Base-by-base conservation (phyloP, 2,888 invertebrate species). In the Aleiodes leptofemur region DNA sequence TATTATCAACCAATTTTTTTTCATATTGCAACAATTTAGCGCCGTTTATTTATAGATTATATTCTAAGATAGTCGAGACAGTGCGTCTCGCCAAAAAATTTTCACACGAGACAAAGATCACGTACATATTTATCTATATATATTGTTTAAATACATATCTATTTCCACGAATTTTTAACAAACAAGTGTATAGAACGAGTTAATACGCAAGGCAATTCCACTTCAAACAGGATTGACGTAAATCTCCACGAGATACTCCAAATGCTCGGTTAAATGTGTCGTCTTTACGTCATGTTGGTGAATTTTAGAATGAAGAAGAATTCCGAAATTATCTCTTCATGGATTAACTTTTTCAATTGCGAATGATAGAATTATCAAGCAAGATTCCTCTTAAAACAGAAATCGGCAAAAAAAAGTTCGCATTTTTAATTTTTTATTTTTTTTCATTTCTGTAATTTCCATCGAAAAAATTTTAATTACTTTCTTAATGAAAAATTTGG, bases 11-110 rank as follows among this genome's bases (percentile, higher is more conserved):
- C 8, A 59, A 51, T 51, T 51, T 3, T 14, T 51, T 51, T 51
- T n/a, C 13, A 69, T 13, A 72, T 3, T 34, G 34, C 3, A 34
- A 68, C 23, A 53, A 48, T n/a, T 23, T 14, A 66, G 59, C 73
- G 50, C 56, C 50, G 68, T 50, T 73, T 73, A 73, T 73, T 73
- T 73, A 69, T 73, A 69, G n/a, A 48, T 43, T 68, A 68, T 9
- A 68, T 56, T 43, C 64, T 48, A 43, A 48, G 48, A 43, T 59
- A 38, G 59, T 34, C 31, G 16, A 43, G 64, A 48, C 64, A 48
- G 16, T 43, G 43, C 11, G 16, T 50, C 48, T 29, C 69, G 16
- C 56, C 50, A 23, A 69, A 56, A 48, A 59, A 34, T 38, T 34
- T 7, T 34, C 23, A 57, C 31, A 13, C 11, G 31, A 34, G 59